These are phyloP conservation scores for Drosophila emarginata DNA, from an alignment of 2,888 invertebrate genomes.

Conservation along the genomic window DNA sequence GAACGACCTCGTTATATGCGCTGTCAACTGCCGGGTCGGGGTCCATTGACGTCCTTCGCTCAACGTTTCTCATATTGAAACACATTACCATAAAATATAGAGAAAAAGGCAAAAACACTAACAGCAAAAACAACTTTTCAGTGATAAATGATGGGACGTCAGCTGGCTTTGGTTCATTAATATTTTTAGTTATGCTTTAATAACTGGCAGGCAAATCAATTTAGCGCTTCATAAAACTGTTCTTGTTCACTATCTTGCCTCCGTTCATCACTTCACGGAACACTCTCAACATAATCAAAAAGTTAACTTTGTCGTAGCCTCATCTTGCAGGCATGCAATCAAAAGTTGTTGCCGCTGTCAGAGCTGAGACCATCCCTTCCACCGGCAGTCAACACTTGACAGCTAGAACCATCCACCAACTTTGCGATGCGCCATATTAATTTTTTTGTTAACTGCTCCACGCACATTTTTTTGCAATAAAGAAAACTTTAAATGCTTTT, in stretches of 20 bases:
- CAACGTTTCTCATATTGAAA: constrained; percentile 35
- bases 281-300: constrained; percentile 48
- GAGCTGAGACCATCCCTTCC: not conserved
- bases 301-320: constrained; percentile 39
- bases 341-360: constrained; percentile 41
- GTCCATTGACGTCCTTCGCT: constrained; percentile 47
- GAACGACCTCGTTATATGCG: constrained; percentile 51
- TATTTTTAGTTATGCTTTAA: constrained; percentile 73
- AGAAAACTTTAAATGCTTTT: constrained; percentile 60
- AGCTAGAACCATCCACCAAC: not conserved
- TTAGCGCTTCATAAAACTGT: constrained; percentile 65
- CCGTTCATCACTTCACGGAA: not conserved
- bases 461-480: constrained; percentile 46
- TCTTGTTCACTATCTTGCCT: not conserved
- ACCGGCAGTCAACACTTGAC: not conserved
- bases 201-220: constrained; percentile 69
- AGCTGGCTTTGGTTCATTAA: constrained; percentile 59
- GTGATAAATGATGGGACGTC: constrained; percentile 72
- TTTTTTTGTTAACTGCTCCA: constrained; percentile 31
- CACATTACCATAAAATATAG: constrained; percentile 32
- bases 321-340: constrained; percentile 42
- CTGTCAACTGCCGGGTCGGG: constrained; percentile 44
- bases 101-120: not conserved
- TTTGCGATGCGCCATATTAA: constrained; percentile 18
- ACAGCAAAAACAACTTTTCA: constrained; percentile 24